A percentile compares a stretch with the other conserved stretches of the same genome.
These are phyloP conservation scores for Acheta domesticus DNA, from an alignment of 2,888 invertebrate genomes.

Conservation along the genomic window DNA sequence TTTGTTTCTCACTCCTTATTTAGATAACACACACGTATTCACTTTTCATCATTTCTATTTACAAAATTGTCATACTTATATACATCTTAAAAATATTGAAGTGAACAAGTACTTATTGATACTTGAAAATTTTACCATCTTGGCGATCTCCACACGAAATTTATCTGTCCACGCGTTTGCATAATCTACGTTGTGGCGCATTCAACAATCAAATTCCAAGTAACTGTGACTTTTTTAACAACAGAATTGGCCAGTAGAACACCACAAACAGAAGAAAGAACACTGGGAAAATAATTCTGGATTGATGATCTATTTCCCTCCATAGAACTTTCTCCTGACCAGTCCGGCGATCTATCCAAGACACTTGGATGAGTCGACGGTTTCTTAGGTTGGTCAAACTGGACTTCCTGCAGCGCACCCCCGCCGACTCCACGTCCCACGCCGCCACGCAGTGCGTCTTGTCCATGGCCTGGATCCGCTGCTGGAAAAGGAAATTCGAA, in stretches of 20 bases:
- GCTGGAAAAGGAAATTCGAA: slow-evolving; percentile 26
- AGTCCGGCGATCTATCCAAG: slow-evolving; percentile 46
- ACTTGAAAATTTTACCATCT: too few relatives aligned
- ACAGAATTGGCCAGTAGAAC: slow-evolving; percentile 74
- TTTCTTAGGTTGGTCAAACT: slow-evolving; percentile 46
- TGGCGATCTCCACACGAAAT: too few relatives aligned
- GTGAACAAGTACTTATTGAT: too few relatives aligned
- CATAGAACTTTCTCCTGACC: slow-evolving; percentile 68
- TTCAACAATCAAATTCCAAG: background rate
- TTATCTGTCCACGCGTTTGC: too few relatives aligned
- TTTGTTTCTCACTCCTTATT: too few relatives aligned
- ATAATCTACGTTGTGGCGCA: too few relatives aligned
- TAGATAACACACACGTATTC: too few relatives aligned
- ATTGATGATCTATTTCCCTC: slow-evolving; percentile 73
- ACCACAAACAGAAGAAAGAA: slow-evolving; percentile 73
- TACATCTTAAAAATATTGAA: too few relatives aligned
- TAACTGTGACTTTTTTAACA: slow-evolving; percentile 55
- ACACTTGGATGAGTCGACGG: slow-evolving; percentile 44
- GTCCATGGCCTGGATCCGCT: slow-evolving; percentile 63
- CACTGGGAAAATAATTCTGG: slow-evolving; percentile 71
- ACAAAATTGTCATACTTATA: too few relatives aligned
- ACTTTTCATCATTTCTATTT: too few relatives aligned
- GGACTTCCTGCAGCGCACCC: slow-evolving; percentile 45
- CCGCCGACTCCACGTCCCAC: slow-evolving; percentile 47
- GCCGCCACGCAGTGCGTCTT: slow-evolving; percentile 54